Conservation (phyloP, 2,888 invertebrate species). For the Oscheius onirici region DNA sequence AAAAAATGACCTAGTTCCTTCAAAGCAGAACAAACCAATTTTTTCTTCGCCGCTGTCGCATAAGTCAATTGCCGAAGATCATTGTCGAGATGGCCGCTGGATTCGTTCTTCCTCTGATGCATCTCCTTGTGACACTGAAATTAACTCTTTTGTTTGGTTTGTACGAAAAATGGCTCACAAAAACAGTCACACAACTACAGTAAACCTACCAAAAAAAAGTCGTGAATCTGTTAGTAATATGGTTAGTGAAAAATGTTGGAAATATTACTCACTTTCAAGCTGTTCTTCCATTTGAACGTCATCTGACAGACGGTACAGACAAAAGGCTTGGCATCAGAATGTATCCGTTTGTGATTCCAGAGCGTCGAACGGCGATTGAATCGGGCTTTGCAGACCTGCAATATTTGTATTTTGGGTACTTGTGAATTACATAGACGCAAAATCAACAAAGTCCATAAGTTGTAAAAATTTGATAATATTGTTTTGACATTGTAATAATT, state of each 20-base stretch:
- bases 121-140: conserved; percentile 66
- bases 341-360: conserved; percentile 72
- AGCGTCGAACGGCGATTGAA: conserved; percentile 71
- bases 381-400: conserved; percentile 66
- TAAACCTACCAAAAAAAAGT: background rate
- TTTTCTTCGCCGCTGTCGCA: conserved; percentile 69
- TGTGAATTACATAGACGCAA: too few relatives aligned
- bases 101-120: conserved; percentile 70
- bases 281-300: conserved; percentile 72
- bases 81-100: conserved; percentile 55
- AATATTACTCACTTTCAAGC: conserved; percentile 52
- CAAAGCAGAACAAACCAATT: conserved; percentile 45
- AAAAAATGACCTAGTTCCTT: background rate
- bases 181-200: background rate
- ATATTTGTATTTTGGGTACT: background rate
- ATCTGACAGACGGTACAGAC: conserved; percentile 70
- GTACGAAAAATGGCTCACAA: background rate
- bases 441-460: too few relatives aligned
- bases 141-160: background rate
- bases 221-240: conserved; percentile 25
- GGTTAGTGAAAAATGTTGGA: background rate
- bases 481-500: too few relatives aligned
- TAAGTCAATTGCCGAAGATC: conserved; percentile 68
- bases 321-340: conserved; percentile 70
- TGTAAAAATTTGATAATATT: too few relatives aligned